These are phyloP conservation scores for Xylota segnis DNA, from an alignment of 2,888 invertebrate genomes.

Conservation along the genomic window DNA sequence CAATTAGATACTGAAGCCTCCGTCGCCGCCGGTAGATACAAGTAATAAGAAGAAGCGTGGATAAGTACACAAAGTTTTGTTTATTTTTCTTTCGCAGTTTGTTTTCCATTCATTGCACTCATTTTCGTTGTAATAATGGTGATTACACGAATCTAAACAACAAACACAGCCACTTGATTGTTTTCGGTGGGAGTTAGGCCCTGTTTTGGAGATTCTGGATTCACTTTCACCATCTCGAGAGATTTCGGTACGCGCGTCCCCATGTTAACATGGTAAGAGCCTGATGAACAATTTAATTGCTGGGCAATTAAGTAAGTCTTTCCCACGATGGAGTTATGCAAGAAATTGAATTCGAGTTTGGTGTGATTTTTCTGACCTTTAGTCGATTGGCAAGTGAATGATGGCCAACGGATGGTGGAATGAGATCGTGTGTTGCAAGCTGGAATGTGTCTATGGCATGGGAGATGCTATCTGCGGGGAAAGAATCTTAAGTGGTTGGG, in stretches of 20 bases:
- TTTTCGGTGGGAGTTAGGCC: neutral
- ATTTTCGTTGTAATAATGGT: conserved; percentile 32
- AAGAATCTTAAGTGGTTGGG: conserved; percentile 40
- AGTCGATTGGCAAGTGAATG: conserved; percentile 22
- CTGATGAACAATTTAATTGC: conserved; percentile 44
- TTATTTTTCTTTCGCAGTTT: conserved; percentile 1
- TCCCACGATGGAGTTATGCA: conserved; percentile 58
- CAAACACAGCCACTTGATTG: conserved; percentile 14
- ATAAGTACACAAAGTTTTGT: neutral
- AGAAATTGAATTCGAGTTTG: conserved; percentile 37
- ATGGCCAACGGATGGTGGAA: neutral
- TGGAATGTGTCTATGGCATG: conserved; percentile 33
- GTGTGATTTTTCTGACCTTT: conserved; percentile 59
- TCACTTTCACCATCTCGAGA: conserved; percentile 59
- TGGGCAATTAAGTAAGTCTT: conserved; percentile 44
- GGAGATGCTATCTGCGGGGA: conserved; percentile 23
- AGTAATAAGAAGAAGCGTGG: conserved; percentile 10
- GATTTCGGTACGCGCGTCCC: conserved; percentile 6
- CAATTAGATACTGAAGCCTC: conserved; percentile 16
- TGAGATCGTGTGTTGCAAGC: conserved; percentile 24
- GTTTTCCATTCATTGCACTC: conserved; percentile 38
- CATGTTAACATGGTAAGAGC: conserved; percentile 33
- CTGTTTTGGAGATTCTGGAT: conserved; percentile 19
- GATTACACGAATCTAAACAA: conserved; percentile 51
- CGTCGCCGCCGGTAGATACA: neutral